Percentiles rank a stretch among this genome's conserved stretches.
Evolutionary conservation across 2,113 vertebrate species (phyloP).

Genomic region (Agapornis roseicollis): DNA sequence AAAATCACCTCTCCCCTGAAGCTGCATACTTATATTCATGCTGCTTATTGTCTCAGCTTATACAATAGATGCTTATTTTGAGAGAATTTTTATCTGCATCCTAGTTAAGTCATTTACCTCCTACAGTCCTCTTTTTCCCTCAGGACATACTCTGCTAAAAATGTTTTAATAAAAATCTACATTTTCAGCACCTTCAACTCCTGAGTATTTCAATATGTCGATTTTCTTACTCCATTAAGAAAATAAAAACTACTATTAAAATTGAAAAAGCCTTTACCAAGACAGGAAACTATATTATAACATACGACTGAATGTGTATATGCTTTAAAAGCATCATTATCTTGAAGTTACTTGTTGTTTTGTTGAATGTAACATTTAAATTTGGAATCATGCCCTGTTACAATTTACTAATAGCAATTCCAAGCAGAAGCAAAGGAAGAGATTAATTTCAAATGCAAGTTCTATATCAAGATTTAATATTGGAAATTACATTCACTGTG

Average conservation of each 20-base stretch:
- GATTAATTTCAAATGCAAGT: background rate
- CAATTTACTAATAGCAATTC: background rate
- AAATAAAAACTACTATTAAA: conserved; percentile 24
- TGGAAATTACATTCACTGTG: background rate
- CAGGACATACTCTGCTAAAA: background rate
- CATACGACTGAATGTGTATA: background rate
- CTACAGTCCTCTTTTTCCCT: background rate
- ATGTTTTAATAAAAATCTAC: conserved; percentile 22
- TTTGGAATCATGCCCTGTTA: conserved; percentile 16
- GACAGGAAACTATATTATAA: background rate
- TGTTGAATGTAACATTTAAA: background rate
- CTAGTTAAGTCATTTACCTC: conserved; percentile 56
- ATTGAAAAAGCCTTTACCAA: conserved; percentile 10
- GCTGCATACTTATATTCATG: background rate
- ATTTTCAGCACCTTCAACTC: background rate
- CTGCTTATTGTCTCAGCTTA: conserved; percentile 1
- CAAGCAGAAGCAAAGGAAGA: background rate
- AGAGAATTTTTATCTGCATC: conserved; percentile 19
- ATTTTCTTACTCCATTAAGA: background rate
- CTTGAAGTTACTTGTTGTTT: background rate
- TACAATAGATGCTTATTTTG: conserved; percentile 1
- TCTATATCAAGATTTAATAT: background rate
- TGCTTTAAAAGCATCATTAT: conserved; percentile 16
- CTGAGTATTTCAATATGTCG: background rate
- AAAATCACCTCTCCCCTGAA: background rate